These are phyloP conservation scores for Salminus brasiliensis DNA, from an alignment of 2,113 vertebrate species.

Conservation along the genomic window DNA sequence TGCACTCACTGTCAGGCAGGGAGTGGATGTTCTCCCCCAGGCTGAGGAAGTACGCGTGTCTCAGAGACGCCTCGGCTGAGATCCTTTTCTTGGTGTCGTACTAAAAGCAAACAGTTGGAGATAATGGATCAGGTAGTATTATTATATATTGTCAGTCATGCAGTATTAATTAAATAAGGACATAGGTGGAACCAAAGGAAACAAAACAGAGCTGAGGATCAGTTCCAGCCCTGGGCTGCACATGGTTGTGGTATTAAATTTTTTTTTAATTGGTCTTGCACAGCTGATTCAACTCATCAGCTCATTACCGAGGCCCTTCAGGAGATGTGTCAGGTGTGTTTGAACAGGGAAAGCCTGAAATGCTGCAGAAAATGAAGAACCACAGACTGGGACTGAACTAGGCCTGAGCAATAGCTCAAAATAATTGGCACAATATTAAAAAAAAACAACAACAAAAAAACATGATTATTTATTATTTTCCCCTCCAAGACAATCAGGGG, in stretches of 20 bases:
- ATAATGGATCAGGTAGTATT: not conserved
- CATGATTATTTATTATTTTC: too few species aligned
- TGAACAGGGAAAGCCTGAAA: not conserved
- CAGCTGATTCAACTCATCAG: not conserved
- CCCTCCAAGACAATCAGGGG: too few species aligned
- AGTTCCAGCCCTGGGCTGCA: not conserved
- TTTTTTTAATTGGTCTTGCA: not conserved
- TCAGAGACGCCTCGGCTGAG: slow-evolving; percentile 83
- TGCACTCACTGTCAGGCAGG: slow-evolving; percentile 89
- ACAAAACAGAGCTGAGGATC: not conserved
- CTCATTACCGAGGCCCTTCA: not conserved
- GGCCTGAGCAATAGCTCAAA: too few species aligned
- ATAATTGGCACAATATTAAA: too few species aligned
- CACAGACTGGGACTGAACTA: not conserved
- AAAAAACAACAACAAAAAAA: too few species aligned
- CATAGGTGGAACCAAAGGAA: not conserved
- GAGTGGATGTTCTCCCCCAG: slow-evolving; percentile 86
- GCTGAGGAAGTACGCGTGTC: slow-evolving; percentile 85
- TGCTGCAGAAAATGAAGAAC: not conserved
- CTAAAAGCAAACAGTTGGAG: slow-evolving; percentile 67
- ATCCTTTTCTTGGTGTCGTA: slow-evolving; percentile 85
- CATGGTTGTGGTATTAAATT: too few species aligned
- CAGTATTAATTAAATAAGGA: not conserved
- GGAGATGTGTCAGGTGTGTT: not conserved
- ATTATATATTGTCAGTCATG: not conserved